These are phyloP conservation scores for Rallus limicola DNA, from an alignment of 2,113 vertebrate species.

Conservation along the genomic window DNA sequence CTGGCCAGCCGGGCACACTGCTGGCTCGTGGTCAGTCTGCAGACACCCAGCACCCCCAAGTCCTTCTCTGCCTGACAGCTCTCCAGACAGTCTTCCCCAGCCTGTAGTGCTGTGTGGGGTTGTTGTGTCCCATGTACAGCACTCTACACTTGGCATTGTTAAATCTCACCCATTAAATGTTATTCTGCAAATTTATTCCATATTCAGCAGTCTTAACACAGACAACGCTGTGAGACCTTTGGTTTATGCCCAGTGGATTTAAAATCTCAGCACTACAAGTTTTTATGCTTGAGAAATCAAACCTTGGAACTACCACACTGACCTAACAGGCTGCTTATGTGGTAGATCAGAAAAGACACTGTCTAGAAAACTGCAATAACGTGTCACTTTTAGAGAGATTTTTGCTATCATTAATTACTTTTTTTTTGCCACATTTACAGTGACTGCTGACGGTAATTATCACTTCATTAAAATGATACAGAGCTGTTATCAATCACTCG, in stretches of 20 bases:
- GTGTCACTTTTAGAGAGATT: not conserved
- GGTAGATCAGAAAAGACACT: not conserved
- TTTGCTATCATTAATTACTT: not conserved
- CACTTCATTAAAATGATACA: not conserved
- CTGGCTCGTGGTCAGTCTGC: too few relatives aligned
- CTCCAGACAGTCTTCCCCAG: too few relatives aligned
- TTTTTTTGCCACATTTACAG: constrained; percentile 25
- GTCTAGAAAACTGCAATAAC: not conserved
- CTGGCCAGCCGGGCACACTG: too few relatives aligned
- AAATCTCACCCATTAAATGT: not conserved
- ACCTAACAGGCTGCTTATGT: not conserved
- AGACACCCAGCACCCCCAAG: too few relatives aligned
- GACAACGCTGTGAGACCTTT: not conserved
- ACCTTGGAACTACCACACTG: not conserved
- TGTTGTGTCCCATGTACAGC: too few relatives aligned
- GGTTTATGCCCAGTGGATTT: not conserved
- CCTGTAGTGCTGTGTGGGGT: too few relatives aligned
- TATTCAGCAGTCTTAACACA: too few relatives aligned
- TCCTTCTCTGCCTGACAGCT: too few relatives aligned
- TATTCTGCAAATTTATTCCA: too few relatives aligned
- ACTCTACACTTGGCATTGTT: too few relatives aligned
- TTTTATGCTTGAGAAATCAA: not conserved
- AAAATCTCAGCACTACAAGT: not conserved
- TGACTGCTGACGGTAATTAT: not conserved
- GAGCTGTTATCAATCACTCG: not conserved